phyloP scores from a whole-genome alignment of 2,888 invertebrate species.

The Spatulosminthurus flaviceps region DNA sequence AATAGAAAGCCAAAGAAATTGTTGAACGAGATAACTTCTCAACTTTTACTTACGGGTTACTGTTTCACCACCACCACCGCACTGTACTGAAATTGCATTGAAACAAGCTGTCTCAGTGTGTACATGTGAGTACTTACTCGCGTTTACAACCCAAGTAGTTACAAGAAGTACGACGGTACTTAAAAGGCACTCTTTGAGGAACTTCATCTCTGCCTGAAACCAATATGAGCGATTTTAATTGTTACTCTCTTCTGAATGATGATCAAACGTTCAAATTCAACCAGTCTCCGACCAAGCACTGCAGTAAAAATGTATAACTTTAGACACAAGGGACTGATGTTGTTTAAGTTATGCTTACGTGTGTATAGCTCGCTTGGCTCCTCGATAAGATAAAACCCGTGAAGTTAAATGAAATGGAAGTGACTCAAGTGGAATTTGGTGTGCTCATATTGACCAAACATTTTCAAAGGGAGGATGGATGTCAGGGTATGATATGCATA shows the following conservation, averaged over 20 bases:
- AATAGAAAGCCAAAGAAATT: no score
- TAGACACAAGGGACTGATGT: not conserved
- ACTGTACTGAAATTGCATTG: no score
- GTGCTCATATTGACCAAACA: slow-evolving; percentile 3
- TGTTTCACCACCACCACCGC: not conserved
- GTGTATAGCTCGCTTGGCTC: not conserved
- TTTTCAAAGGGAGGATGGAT: no score
- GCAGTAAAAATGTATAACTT: not conserved
- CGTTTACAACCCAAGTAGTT: not conserved
- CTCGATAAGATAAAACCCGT: slow-evolving; percentile 15
- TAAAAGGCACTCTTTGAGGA: not conserved
- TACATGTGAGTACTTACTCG: no score
- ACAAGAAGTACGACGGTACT: not conserved
- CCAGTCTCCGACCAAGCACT: not conserved
- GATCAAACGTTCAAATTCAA: not conserved
- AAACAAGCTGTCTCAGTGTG: not conserved
- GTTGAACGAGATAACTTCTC: no score
- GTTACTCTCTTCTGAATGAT: not conserved
- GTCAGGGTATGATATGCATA: not conserved
- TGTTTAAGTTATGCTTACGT: not conserved
- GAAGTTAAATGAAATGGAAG: not conserved
- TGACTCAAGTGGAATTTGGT: slow-evolving; percentile 22
- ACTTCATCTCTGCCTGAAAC: not conserved
- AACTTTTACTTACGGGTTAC: not conserved
- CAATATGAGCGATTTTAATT: no score